Base-by-base conservation (phyloP, 1,140 invertebrate genomes). In the Drosophila aff. region DNA sequence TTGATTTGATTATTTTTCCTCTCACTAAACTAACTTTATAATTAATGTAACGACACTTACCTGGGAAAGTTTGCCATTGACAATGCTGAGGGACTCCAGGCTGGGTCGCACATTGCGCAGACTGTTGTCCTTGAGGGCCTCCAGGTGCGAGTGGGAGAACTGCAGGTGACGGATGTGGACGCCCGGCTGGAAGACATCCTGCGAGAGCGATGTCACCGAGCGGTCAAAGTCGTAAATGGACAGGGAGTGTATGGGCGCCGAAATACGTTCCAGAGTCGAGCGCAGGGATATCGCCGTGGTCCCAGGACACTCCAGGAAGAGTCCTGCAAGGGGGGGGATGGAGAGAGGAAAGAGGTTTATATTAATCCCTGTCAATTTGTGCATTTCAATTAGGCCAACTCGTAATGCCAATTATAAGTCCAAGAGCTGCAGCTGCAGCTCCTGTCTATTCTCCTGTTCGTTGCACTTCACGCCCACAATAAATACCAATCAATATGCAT, bases 261-360 rank as follows among this genome's bases (percentile, higher is more conserved):
- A 92, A 90, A 95, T 81, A 92, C 94, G 82, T 92, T 95, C 92
- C 33, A 94, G 74, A 3, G 94, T 94, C 15, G 93, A 81, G 44
- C 92, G 93, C 57, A 94, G 78, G 16, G 94, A 94, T 26, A 93
- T 80, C 6, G 93, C 91, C n/a, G 92, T 93, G 28, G 90, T 93
- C 6, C 93, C 96, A 18, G 97, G 96, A 92, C 97, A 98, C 93
- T 98, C 97, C 76, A 98, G 94, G 93, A 97, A 97, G 57, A 98
- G 94, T 33, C 97, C 94, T 95, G 93, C 81, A 13, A 4, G 21
- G 15, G 18, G 21, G 15, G 2, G 23, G 21, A 21, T 15, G 13
- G 1, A 15, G 7, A 4, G 15, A 28, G 7, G 1, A 15, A 8
- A 4, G 15, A 28, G 47, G 1, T 26, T 57, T 38, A n/a, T 23